Evolutionary conservation across 2,797 vertebrate species (phyloP).

Genomic region (Sus cebifrons): DNA sequence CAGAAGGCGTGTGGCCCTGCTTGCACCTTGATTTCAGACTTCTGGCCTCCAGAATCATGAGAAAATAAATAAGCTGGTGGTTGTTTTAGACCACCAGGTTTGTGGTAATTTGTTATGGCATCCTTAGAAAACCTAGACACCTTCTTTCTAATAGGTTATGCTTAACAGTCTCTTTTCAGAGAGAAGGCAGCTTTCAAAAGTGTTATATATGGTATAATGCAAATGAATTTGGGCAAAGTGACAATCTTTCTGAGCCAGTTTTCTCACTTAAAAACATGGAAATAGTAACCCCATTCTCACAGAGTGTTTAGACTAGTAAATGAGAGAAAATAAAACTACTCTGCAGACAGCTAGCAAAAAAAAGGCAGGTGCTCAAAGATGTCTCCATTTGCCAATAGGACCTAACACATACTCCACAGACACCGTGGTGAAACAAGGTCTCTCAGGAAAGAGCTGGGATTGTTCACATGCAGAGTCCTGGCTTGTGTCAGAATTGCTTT

Average conservation of each 20-base stretch:
- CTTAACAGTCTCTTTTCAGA: constrained; percentile 13
- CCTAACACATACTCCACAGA: not conserved
- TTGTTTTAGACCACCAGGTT: constrained; percentile 16
- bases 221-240: constrained; percentile 46
- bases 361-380: constrained; percentile 47
- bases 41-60: not conserved
- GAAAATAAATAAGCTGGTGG: not conserved
- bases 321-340: constrained; percentile 26
- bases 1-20: not conserved
- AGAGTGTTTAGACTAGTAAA: constrained; percentile 51
- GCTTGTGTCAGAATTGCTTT: constrained; percentile 67
- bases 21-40: constrained; percentile 7
- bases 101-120: not conserved
- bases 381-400: not conserved
- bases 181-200: constrained; percentile 44
- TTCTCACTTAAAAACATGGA: constrained; percentile 38
- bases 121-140: constrained; percentile 17
- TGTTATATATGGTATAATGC: not conserved
- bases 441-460: not conserved
- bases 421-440: not conserved
- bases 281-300: constrained; percentile 25
- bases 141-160: constrained; percentile 31
- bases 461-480: constrained; percentile 44
- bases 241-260: constrained; percentile 9
- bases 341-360: constrained; percentile 47